These are phyloP conservation scores for Eulacestoma nigropectus DNA, from an alignment of 2,113 vertebrate species.

Conservation along the genomic window DNA sequence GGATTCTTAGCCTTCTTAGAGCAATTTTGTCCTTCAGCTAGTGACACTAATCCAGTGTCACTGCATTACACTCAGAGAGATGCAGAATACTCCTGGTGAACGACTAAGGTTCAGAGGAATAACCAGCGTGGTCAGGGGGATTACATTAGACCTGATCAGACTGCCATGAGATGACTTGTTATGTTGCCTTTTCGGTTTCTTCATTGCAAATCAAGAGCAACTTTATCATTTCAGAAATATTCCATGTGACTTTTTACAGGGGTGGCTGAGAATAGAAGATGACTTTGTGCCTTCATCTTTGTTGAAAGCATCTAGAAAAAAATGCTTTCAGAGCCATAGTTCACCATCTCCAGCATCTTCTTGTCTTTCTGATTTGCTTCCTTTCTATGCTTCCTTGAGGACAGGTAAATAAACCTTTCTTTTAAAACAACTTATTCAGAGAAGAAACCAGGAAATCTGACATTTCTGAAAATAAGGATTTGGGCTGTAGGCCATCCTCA, in stretches of 20 bases:
- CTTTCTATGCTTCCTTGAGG: neutral
- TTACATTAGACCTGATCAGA: neutral
- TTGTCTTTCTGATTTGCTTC: neutral
- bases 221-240: neutral
- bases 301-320: neutral
- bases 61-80: neutral
- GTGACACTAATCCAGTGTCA: neutral
- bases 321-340: neutral
- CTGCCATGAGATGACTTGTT: neutral
- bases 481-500: neutral
- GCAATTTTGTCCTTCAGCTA: neutral
- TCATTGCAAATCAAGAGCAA: neutral
- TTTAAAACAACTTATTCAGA: neutral
- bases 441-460: neutral
- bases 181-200: neutral
- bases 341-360: neutral
- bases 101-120: neutral
- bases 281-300: neutral
- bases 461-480: neutral
- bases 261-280: neutral
- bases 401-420: neutral
- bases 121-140: neutral
- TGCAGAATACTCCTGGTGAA: neutral
- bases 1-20: neutral
- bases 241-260: neutral